Base-by-base conservation (phyloP, 2,797 vertebrate species). In the Spheniscus humboldti region DNA sequence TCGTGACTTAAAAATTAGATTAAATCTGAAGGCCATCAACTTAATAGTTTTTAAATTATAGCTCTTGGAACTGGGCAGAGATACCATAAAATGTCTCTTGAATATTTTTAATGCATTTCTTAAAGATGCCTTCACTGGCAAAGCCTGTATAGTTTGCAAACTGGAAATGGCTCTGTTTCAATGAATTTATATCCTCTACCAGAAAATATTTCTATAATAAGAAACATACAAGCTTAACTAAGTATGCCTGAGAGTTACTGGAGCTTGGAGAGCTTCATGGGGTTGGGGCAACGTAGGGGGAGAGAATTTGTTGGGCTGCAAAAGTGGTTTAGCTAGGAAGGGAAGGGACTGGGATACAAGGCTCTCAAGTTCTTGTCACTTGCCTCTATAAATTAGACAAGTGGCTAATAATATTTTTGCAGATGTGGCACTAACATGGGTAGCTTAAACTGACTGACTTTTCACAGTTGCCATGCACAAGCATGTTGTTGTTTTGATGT, bases 211-310 rank as follows among this genome's bases (percentile, higher is more conserved):
- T 85, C 43, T 52, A 2, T 87, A 73, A 80, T 64, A 90, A 77
- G 53, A 94, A 92, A 76, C 19, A 52, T 41, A 28, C 8, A 78
- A n/a, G 2, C 19, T 62, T 69, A 84, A 86, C 10, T 43, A 39
- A 72, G 6, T 66, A 45, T 35, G 23, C 20, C 6, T 71, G n/a
- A 69, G 47, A 73, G 27, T 66, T 66, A 47, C 23, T 57, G 50
- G n/a, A 92, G 23, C 59, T 35, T 86, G 47, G 62, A 68, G 50
- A 78, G 22, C 18, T 47, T 57, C 73, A 45, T 16, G 37, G 50
- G n/a, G 3, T 17, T 31, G n/a, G 47, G 5, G 5, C 5, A 82
- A 64, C 1, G 2, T 7, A 41, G 41, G 7, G 13, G 6, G 13
- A 9, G 4, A 73, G 27, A 66, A 76, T 25, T 75, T 41, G 14